phyloP scores from a whole-genome alignment of 2,888 invertebrate genomes.

The Alloplasta piceator region DNA sequence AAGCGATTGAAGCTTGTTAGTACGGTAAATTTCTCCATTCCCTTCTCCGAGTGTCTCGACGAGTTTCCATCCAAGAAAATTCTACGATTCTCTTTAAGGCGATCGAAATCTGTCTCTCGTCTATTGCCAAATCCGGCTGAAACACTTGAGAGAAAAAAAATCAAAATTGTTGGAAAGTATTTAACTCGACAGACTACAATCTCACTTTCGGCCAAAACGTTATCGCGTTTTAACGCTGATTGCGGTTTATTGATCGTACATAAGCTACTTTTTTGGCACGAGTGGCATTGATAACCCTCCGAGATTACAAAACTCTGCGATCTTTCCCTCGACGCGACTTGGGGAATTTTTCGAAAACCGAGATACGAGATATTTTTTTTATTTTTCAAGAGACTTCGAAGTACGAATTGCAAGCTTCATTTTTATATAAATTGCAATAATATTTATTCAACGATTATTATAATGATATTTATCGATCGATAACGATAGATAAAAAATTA shows the following conservation, averaged over 20 bases:
- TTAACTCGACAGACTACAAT: conserved; percentile 10
- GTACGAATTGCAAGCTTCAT: too few species aligned
- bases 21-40: conserved; percentile 44
- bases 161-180: conserved; percentile 24
- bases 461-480: too few species aligned
- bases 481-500: too few species aligned
- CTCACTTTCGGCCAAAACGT: conserved; percentile 10
- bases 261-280: conserved; percentile 21
- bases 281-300: conserved; percentile 45
- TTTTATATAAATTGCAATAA: too few species aligned
- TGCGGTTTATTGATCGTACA: conserved; percentile 45
- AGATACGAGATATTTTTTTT: conserved; percentile 18
- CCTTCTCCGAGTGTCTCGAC: conserved; percentile 6
- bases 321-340: not conserved
- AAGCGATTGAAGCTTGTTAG: conserved; percentile 19
- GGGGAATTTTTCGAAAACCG: conserved; percentile 28
- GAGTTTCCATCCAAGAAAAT: conserved; percentile 42
- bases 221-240: conserved; percentile 41
- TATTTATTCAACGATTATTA: too few species aligned
- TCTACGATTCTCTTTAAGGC: conserved; percentile 33
- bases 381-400: not conserved
- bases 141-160: not conserved
- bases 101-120: conserved; percentile 24
- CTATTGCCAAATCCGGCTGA: conserved; percentile 21
- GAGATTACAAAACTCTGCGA: conserved; percentile 25